Evolutionary conservation across 1,140 invertebrate species (phyloP), one percentile per base, ranked within the genome.

Genomic region (Calliphora vicina): DNA sequence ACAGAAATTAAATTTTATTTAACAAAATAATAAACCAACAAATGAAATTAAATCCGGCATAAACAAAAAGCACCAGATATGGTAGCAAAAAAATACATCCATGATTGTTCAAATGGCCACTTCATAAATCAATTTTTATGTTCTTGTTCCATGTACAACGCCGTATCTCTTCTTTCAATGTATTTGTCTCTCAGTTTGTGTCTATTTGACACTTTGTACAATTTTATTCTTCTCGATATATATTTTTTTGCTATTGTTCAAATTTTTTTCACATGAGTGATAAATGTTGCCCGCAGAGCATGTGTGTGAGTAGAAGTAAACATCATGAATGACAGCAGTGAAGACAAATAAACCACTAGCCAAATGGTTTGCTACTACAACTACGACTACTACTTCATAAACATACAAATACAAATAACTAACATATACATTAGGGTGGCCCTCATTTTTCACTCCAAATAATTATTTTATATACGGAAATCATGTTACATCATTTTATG

Each of bases 251-350:
- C n/a, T 57, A 6, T 57, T 23, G 61, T 20, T 25, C 8, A 50
- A 15, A 15, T 50, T 50, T 50, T 50, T 50, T 50, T 15, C 20
- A 23, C 61, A 67, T 67, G 61, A 67, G 61, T 67, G 61, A 67
- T 67, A 67, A 67, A 67, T 67, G 61, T 67, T 67, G 61, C n/a
- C n/a, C n/a, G 61, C 61, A 67, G 61, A 67, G 20, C 61, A 67
- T 23, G 23, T 23, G n/a, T 67, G 8, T 67, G 61, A 67, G 20
- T 67, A 67, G 17, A 25, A 67, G n/a, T n/a, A 67, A 67, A 67
- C 61, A 67, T 67, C 61, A 67, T 67, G 61, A 67, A 67, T 67
- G 61, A 67, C 61, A 67, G 61, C 9, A 67, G 61, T 67, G 61
- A 67, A 67, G 61, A 67, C 61, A 67, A 67, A 67, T 67, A 67